A percentile compares a stretch with the other conserved stretches of the same genome.
Conservation (phyloP, 1,140 invertebrate genomes). For the Lepidurus apus region DNA sequence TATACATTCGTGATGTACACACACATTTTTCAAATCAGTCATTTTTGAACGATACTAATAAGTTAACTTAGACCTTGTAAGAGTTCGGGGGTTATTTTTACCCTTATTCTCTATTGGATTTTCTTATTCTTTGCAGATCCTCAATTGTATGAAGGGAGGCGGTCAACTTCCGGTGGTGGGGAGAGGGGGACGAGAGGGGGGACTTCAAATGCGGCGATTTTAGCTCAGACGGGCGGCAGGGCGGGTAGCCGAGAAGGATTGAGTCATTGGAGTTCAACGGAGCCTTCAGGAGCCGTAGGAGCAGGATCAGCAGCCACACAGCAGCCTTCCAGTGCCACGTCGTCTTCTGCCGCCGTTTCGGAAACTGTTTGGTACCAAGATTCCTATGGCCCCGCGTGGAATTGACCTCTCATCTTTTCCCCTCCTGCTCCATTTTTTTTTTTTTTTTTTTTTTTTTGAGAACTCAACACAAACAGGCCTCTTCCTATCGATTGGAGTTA, state of each 20-base stretch:
- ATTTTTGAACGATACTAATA: no score
- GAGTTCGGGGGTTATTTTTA: neutral
- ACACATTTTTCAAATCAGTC: no score
- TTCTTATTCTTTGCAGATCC: neutral
- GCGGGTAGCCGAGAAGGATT: constrained; percentile 4
- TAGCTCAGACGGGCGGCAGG: neutral
- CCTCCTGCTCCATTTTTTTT: neutral
- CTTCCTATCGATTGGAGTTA: constrained; percentile 11
- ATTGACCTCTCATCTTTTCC: neutral
- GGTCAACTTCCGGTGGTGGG: neutral
- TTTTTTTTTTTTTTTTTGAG: neutral
- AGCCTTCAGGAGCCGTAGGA: neutral
- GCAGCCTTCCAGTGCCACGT: constrained; percentile 20
- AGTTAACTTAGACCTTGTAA: neutral
- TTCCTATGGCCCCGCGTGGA: constrained; percentile 30
- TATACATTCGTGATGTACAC: no score
- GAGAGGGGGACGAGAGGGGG: constrained; percentile 7
- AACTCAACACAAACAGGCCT: neutral
- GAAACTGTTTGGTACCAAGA: constrained; percentile 34
- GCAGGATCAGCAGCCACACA: neutral
- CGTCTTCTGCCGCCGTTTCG: constrained; percentile 20
- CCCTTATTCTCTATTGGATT: no score
- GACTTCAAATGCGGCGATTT: neutral
- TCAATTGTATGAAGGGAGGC: constrained; percentile 15
- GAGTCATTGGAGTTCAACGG: constrained; percentile 8